Evolutionary conservation across 2,888 invertebrate species (phyloP).

Genomic region (Tubiluchus corallicola): DNA sequence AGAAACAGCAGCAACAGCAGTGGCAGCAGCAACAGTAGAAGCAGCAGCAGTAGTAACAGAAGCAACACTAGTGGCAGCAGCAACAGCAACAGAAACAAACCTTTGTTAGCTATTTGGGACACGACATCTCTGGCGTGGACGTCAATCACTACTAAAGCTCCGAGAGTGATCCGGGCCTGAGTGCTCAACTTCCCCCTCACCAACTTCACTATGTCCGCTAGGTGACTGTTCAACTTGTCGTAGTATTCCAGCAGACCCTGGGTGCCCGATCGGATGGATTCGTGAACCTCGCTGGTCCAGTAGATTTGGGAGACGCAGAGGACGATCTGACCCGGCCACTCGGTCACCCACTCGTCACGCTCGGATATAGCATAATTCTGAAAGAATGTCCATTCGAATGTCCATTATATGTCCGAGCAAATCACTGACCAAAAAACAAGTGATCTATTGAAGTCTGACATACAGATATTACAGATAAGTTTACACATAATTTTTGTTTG

Average conservation of each 20-base stretch:
- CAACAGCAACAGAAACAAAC: too few species aligned
- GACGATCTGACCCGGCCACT: conserved; percentile 83
- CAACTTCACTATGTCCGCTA: conserved; percentile 51
- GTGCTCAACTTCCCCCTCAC: conserved; percentile 63
- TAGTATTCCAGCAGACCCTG: conserved; percentile 39
- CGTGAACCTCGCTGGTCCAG: conserved; percentile 61
- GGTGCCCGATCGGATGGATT: conserved; percentile 42
- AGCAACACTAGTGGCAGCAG: too few species aligned
- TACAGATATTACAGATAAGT: neutral
- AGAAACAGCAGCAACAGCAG: too few species aligned
- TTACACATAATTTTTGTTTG: too few species aligned
- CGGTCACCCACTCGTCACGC: conserved; percentile 62
- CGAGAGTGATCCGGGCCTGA: conserved; percentile 71
- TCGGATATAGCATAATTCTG: conserved; percentile 25
- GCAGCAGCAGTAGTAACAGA: too few species aligned
- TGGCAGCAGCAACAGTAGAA: too few species aligned
- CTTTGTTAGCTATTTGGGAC: conserved; percentile 37
- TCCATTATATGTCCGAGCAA: neutral
- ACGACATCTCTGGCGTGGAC: conserved; percentile 82
- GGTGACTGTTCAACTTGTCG: conserved; percentile 36
- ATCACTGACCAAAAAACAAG: neutral
- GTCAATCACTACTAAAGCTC: conserved; percentile 74
- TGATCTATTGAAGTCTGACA: neutral
- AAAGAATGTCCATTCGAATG: neutral
- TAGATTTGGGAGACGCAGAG: conserved; percentile 56